Evolutionary conservation across 1,140 invertebrate species (phyloP).

Genomic region (Trichoplusia ni): DNA sequence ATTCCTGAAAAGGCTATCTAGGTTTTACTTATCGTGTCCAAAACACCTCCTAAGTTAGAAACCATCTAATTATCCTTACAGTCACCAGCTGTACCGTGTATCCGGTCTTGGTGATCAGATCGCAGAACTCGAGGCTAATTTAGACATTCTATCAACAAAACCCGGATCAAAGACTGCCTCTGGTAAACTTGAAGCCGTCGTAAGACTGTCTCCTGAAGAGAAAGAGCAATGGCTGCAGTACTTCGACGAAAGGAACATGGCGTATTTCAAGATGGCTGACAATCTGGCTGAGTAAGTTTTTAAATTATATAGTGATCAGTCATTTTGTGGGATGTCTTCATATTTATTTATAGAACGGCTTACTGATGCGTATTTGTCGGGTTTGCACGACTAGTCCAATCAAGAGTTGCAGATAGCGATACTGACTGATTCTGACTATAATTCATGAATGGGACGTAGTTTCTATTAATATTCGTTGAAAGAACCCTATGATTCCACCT

Average conservation of each 20-base stretch:
- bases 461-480: too few relatives aligned
- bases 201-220: constrained; percentile 62
- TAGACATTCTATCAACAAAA: constrained; percentile 62
- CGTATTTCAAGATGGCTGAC: constrained; percentile 57
- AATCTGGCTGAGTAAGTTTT: constrained; percentile 68
- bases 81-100: constrained; percentile 63
- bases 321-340: too few relatives aligned
- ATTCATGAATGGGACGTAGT: too few relatives aligned
- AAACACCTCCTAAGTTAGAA: background rate
- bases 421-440: too few relatives aligned
- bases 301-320: too few relatives aligned
- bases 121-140: constrained; percentile 46
- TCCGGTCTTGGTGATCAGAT: constrained; percentile 52
- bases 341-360: too few relatives aligned
- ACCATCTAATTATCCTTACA: constrained; percentile 29
- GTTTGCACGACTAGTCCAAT: too few relatives aligned
- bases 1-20: background rate
- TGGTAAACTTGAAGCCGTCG: constrained; percentile 57
- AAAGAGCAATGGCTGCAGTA: constrained; percentile 61
- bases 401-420: too few relatives aligned
- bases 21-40: background rate
- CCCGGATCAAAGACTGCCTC: constrained; percentile 50
- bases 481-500: too few relatives aligned
- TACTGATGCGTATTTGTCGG: too few relatives aligned
- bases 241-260: constrained; percentile 54